Conservation (phyloP, 2,888 invertebrate species). For the Lochmaea capreae region DNA sequence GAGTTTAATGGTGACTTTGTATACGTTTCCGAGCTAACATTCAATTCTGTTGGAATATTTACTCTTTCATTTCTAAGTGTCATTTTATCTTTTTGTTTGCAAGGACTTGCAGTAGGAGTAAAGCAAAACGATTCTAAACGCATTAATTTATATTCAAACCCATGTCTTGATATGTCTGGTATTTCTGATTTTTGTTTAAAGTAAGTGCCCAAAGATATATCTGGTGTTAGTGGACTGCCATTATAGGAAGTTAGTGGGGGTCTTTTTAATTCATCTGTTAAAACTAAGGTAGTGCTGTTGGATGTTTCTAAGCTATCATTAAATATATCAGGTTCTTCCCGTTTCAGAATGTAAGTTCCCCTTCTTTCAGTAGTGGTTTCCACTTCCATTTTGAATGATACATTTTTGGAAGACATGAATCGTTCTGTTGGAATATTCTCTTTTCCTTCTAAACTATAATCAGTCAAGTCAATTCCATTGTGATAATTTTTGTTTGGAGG, state of each 20-base stretch:
- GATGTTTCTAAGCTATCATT: constrained; percentile 31
- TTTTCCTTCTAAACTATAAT: background rate
- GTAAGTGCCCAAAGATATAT: constrained; percentile 15
- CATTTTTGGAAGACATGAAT: constrained; percentile 20
- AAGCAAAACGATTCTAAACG: constrained; percentile 46
- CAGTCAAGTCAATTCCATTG: background rate
- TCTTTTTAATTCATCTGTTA: constrained; percentile 8
- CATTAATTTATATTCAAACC: constrained; percentile 41
- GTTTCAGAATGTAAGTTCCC: constrained; percentile 33
- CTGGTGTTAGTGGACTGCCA: constrained; percentile 3
- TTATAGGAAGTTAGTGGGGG: constrained; percentile 21
- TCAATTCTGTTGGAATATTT: constrained; percentile 45
- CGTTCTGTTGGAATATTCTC: constrained; percentile 9
- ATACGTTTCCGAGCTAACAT: constrained; percentile 68
- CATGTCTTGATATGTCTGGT: constrained; percentile 21
- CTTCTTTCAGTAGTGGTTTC: constrained; percentile 25
- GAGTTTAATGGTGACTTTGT: constrained; percentile 64
- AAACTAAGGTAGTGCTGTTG: constrained; percentile 8
- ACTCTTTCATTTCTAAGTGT: constrained; percentile 9
- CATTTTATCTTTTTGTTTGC: constrained; percentile 26
- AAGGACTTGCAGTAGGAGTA: constrained; percentile 41
- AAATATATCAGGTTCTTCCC: constrained; percentile 27
- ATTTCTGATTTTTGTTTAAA: constrained; percentile 22
- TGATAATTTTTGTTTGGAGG: background rate
- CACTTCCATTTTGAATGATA: constrained; percentile 26